Percentiles rank a stretch among this genome's conserved stretches.
Conservation (phyloP, 2,113 vertebrate genomes). For the Brachyhypopomus gauderio region DNA sequence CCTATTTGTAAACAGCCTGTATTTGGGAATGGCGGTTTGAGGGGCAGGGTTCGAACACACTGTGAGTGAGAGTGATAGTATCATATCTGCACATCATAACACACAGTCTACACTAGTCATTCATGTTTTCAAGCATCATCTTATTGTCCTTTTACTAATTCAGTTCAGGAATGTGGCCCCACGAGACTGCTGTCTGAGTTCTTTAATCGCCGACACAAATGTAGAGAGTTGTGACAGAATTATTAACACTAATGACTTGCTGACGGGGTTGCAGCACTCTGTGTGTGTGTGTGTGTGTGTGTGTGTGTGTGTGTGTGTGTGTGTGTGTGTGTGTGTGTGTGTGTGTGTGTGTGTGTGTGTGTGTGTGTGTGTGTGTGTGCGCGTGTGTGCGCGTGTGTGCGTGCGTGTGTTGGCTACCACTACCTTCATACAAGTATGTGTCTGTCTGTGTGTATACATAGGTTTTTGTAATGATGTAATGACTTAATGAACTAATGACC, state of each 20-base stretch:
- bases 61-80: not conserved
- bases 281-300: not conserved
- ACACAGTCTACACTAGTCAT: conserved; percentile 43
- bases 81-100: conserved; percentile 24
- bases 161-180: conserved; percentile 51
- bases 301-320: conserved; percentile 17
- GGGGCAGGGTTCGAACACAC: not conserved
- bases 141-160: not conserved
- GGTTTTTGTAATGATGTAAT: too few relatives aligned
- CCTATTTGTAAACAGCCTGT: conserved; percentile 12
- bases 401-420: not conserved
- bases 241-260: conserved; percentile 15
- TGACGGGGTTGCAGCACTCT: not conserved
- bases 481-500: too few relatives aligned
- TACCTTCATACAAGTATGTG: not conserved
- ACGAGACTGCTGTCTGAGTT: conserved; percentile 59
- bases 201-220: conserved; percentile 65
- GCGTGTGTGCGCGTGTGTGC: too few relatives aligned
- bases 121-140: not conserved
- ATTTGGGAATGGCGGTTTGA: not conserved
- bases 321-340: conserved; percentile 5
- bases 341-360: not conserved
- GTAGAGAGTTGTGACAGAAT: conserved; percentile 60
- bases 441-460: not conserved
- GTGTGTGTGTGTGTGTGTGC: not conserved